Base-by-base conservation (phyloP, 1,140 invertebrate genomes). In the Atta cephalotes region DNA sequence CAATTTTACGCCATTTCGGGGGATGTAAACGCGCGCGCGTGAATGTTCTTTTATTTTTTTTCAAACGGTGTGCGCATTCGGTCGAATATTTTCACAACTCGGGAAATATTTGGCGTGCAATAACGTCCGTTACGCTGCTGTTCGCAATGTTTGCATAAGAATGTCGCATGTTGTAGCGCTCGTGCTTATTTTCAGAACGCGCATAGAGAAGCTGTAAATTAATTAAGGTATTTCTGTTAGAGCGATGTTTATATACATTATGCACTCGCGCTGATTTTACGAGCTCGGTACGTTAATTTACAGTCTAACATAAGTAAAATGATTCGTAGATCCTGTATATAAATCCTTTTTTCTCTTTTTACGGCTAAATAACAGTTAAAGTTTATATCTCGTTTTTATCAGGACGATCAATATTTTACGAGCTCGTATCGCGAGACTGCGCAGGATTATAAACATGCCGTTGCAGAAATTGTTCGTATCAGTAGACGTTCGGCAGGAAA, bases 21-120 rank as follows among this genome's bases (percentile, higher is more conserved):
- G 56, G 80, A 74, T 82, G 56, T 74, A 76, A 72, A 74, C 58
- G 80, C 14, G 51, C 39, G 68, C 70, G 39, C 70, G 56, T 72
- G 56, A 62, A 84, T 84, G 80, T 76, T 76, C 80, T 62, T 84
- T 84, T 76, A 74, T 84, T 58, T 76, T 82, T 82, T 63, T 72
- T n/a, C 51, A 51, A 84, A 74, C 56, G 25, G 18, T 25, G 68
- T 49, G 25, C 80, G 70, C 70, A 84, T 84, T 84, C 39, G 70
- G 56, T 74, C 80, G 80, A n/a, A 84, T 84, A 84, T 84, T 84
- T 84, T 84, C 80, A 84, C 70, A 84, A 76, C 70, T 84, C 80
- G 70, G 80, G 39, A 76, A 84, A 84, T 84, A 84, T 84, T 84
- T 84, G 80, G 72, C 56, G 66, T 84, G 80, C 80, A 84, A 84